Evolutionary conservation across 2,888 invertebrate genomes (phyloP), one percentile per base, ranked within the genome.

Genomic region (Euproctis similis): DNA sequence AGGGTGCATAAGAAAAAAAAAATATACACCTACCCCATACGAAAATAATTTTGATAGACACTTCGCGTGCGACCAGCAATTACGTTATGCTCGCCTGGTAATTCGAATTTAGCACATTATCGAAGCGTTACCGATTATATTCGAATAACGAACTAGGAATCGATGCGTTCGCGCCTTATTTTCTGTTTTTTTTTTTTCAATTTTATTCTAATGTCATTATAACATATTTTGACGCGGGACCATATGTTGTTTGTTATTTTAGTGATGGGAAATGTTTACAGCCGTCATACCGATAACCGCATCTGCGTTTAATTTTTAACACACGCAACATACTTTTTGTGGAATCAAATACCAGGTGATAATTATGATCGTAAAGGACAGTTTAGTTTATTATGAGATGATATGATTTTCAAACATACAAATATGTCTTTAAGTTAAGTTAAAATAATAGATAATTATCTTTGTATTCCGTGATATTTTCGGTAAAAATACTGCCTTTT

Each of bases 41-140:
- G 56, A 68, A 75, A 71, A 76, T 75, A 75, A 77, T 80, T 78
- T 73, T 82, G 82, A 84, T 82, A 84, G 82, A 78, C 82, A 78
- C 68, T 76, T 84, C 66, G 82, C 82, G 82, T 84, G 82, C 65
- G 62, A 65, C 53, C 67, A 54, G 66, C 80, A 74, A 81, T 76
- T 75, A 78, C 57, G 60, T 57, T 58, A 63, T 57, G 55, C 53
- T 36, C 56, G 59, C 59, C 56, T 55, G 54, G 59, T 64, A 71
- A 74, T 75, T 66, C 71, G 65, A 74, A 76, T 81, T 82, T 77
- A 67, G 77, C 81, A 73, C 80, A 80, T 82, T 78, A 75, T 74
- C 70, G 76, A 67, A 66, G 70, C 71, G 62, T 64, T 68, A 62
- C 61, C 54, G 69, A 70, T 74, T 70, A 71, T 70, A 55, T 64